Evolutionary conservation across 2,797 vertebrate genomes (phyloP).

Genomic region (Hydrophis major): DNA sequence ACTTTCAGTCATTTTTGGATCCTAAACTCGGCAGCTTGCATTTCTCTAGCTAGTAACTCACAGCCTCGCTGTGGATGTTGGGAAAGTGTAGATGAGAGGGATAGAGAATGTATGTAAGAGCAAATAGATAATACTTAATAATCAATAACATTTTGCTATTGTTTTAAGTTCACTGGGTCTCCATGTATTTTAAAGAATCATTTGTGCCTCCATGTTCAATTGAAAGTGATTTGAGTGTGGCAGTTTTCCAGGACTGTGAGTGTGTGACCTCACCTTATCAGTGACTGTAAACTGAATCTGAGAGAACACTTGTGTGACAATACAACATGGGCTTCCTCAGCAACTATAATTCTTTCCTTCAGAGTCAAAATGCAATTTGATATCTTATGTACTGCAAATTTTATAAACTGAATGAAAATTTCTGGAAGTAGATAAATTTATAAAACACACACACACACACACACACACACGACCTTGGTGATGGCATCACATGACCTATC

Average conservation of each 20-base stretch:
- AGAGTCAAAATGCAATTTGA: not conserved
- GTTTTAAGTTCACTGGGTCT: not conserved
- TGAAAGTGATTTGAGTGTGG: not conserved
- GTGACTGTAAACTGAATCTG: not conserved
- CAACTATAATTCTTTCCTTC: not conserved
- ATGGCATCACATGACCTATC: too few relatives aligned
- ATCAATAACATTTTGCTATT: not conserved
- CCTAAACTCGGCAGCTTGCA: not conserved
- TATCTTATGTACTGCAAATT: not conserved
- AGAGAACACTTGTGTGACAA: not conserved
- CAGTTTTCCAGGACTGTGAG: not conserved
- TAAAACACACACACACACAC: not conserved
- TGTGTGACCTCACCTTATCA: not conserved
- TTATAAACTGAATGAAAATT: conserved; percentile 20
- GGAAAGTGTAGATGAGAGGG: not conserved
- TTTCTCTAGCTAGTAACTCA: not conserved
- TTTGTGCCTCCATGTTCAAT: not conserved
- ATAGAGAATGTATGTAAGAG: not conserved
- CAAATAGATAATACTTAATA: not conserved
- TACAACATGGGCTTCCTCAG: not conserved
- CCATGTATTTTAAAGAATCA: not conserved
- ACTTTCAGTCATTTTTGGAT: not conserved
- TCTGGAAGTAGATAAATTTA: conserved; percentile 28
- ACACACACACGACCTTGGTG: too few relatives aligned
- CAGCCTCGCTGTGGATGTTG: not conserved